Percentiles rank a stretch among this genome's conserved stretches.
These are phyloP conservation scores for Grantiella picta DNA, from an alignment of 2,113 vertebrate species.

Conservation along the genomic window DNA sequence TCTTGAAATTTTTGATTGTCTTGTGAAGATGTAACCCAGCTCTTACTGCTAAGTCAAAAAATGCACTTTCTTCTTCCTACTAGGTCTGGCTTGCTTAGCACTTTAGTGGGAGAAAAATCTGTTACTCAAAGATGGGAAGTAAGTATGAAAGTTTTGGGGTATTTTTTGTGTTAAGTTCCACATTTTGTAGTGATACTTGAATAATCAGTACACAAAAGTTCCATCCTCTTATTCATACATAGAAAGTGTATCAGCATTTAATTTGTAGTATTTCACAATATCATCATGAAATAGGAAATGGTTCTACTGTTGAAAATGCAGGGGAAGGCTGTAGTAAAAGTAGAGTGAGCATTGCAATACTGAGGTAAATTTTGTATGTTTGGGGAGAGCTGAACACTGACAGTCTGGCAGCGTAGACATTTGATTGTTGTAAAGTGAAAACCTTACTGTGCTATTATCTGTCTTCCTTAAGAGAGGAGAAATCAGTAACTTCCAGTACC, in stretches of 20 bases:
- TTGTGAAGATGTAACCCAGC: neutral
- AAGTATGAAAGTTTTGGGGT: neutral
- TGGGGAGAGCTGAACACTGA: neutral
- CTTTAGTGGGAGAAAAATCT: constrained; percentile 95
- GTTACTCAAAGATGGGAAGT: constrained; percentile 99
- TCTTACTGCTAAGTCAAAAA: neutral
- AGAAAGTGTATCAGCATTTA: neutral
- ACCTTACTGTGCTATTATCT: neutral
- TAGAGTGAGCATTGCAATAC: neutral
- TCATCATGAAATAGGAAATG: neutral
- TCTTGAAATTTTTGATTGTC: neutral
- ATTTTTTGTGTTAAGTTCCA: neutral
- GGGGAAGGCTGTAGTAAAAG: neutral
- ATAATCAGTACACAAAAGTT: neutral
- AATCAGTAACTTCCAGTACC: constrained; percentile 99
- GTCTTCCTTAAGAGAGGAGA: constrained; percentile 87
- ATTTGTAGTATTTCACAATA: neutral
- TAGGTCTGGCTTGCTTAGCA: constrained; percentile 96
- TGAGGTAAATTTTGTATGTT: neutral
- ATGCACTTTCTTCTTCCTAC: neutral
- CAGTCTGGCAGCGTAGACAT: neutral
- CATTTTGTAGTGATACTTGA: neutral
- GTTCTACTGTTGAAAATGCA: neutral
- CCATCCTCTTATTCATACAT: neutral
- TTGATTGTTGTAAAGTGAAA: neutral